phyloP scores from a whole-genome alignment of 2,888 invertebrate species.

The Trichopoda pennipes region DNA sequence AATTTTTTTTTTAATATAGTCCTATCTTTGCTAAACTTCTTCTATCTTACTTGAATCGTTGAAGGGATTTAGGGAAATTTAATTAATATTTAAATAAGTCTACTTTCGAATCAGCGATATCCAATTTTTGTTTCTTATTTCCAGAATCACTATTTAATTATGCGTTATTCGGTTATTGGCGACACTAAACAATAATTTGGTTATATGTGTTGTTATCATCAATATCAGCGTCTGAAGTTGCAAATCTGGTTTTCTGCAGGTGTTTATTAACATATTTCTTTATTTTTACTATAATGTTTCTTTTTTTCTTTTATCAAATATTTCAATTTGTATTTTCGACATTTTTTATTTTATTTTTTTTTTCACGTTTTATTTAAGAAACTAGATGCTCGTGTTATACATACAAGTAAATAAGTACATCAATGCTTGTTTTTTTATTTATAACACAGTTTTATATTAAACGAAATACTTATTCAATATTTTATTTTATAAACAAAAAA shows the following conservation, averaged over 20 bases:
- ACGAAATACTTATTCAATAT: background rate
- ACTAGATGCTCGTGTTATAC: no score
- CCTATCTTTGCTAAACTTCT: no score
- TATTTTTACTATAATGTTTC: slow-evolving; percentile 9
- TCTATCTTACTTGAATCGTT: no score
- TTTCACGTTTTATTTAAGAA: background rate
- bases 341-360: background rate
- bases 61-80: no score
- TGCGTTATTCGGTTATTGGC: slow-evolving; percentile 26
- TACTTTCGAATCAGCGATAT: no score
- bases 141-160: background rate
- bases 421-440: background rate
- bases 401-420: background rate
- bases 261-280: slow-evolving; percentile 55
- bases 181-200: slow-evolving; percentile 29
- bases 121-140: no score
- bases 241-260: slow-evolving; percentile 62
- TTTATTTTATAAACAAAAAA: background rate
- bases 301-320: background rate
- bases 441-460: background rate
- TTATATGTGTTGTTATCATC: slow-evolving; percentile 31
- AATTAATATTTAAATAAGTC: no score
- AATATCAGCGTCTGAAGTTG: slow-evolving; percentile 52
- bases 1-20: no score
- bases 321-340: background rate